phyloP scores from a whole-genome alignment of 2,888 invertebrate species.

The Caenorhabditis sinica region DNA sequence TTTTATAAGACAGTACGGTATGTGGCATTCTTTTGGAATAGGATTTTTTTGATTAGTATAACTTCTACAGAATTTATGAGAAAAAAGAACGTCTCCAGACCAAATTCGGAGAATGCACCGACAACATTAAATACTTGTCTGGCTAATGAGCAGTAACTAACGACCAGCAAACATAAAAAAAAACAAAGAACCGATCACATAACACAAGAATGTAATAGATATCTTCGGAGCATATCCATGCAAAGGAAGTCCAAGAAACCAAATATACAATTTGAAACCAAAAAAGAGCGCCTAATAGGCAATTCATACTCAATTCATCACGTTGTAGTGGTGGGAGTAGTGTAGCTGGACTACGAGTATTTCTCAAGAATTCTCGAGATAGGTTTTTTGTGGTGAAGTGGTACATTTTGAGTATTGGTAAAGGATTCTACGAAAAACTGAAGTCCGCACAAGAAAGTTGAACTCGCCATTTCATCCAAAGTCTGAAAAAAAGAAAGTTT shows the following conservation, averaged over 20 bases:
- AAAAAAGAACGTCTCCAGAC: too few species aligned
- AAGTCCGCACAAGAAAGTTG: too few species aligned
- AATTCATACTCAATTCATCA: constrained; percentile 44
- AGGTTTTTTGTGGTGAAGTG: background rate
- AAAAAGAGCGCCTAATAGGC: constrained; percentile 24
- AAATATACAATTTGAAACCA: constrained; percentile 11
- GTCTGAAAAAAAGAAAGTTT: too few species aligned
- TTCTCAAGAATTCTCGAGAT: constrained; percentile 7
- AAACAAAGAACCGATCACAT: constrained; percentile 13
- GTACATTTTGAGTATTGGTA: background rate
- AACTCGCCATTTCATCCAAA: too few species aligned
- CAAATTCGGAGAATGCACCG: background rate
- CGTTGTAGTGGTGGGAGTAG: background rate
- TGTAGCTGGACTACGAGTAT: background rate
- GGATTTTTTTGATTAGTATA: too few species aligned
- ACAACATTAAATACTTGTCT: background rate
- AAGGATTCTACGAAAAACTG: too few species aligned
- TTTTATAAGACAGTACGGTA: too few species aligned
- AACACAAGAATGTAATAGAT: constrained; percentile 22
- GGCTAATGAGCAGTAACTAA: constrained; percentile 2
- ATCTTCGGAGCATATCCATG: constrained; percentile 8
- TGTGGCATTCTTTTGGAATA: too few species aligned
- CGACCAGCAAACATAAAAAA: constrained; percentile 1
- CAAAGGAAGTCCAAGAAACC: constrained; percentile 23
- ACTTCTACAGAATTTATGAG: too few species aligned